These are phyloP conservation scores for Lagenorhynchus albirostris DNA, from an alignment of 2,113 vertebrate species.

Conservation along the genomic window DNA sequence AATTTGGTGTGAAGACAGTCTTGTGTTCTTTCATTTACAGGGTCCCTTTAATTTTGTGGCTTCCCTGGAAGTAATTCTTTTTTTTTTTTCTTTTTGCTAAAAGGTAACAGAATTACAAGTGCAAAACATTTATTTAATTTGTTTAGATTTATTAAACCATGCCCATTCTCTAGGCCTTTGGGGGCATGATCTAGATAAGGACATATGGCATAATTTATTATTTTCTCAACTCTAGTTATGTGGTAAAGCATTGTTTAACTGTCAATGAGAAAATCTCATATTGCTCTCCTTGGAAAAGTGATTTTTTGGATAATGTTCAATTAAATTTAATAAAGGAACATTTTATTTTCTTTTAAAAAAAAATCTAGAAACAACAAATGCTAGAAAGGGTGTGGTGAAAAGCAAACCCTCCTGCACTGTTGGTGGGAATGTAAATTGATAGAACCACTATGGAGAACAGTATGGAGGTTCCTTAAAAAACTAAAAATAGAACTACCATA, in stretches of 20 bases:
- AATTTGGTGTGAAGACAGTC: conserved; percentile 42
- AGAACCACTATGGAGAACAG: no score
- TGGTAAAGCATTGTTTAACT: conserved; percentile 56
- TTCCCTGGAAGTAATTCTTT: conserved; percentile 23
- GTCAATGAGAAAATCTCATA: conserved; percentile 49
- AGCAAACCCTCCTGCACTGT: no score
- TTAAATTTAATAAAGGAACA: conserved; percentile 53
- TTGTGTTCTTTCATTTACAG: conserved; percentile 58
- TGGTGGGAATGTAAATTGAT: no score
- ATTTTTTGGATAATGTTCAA: conserved; percentile 48
- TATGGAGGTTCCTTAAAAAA: no score
- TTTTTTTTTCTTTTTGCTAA: conserved; percentile 32
- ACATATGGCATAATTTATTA: conserved; percentile 56
- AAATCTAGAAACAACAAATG: no score
- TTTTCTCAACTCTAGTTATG: conserved; percentile 47
- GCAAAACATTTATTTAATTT: conserved; percentile 66
- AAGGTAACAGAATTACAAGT: conserved; percentile 52
- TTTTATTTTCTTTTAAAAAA: conserved; percentile 42
- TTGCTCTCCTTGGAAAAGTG: conserved; percentile 36
- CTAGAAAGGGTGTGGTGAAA: no score
- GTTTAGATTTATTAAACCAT: conserved; percentile 59
- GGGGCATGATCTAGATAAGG: conserved; percentile 42
- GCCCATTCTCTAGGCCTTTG: conserved; percentile 22
- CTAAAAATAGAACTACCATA: no score
- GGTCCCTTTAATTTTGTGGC: conserved; percentile 35